phyloP scores from a whole-genome alignment of 2,888 invertebrate species.

The Cistogaster globosa region DNA sequence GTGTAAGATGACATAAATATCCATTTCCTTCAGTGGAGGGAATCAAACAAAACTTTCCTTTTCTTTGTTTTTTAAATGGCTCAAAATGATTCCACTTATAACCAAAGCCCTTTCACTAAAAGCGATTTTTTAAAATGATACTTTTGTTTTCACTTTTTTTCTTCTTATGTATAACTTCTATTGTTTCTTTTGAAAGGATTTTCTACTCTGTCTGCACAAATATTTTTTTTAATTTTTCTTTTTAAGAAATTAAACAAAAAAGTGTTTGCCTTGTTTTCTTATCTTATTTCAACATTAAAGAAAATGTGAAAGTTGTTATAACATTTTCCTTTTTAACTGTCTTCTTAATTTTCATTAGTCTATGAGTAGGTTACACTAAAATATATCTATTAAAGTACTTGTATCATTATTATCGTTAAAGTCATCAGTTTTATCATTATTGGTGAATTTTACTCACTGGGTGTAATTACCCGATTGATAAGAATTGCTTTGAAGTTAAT shows the following conservation, averaged over 20 bases:
- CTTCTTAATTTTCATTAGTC: background rate
- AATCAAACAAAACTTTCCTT: background rate
- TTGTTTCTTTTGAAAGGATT: slow-evolving; percentile 20
- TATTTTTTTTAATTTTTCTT: background rate
- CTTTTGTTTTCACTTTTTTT: slow-evolving; percentile 3
- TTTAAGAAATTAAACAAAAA: background rate
- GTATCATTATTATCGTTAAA: slow-evolving; percentile 37
- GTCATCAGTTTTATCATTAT: slow-evolving; percentile 36
- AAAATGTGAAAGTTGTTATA: slow-evolving; percentile 29
- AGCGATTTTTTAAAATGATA: slow-evolving; percentile 41
- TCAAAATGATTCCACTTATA: slow-evolving; percentile 24
- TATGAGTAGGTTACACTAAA: background rate
- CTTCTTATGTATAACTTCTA: background rate
- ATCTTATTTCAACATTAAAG: slow-evolving; percentile 7
- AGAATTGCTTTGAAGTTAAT: slow-evolving; percentile 32
- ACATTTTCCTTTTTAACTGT: background rate
- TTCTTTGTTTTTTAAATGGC: slow-evolving; percentile 11
- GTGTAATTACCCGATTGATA: slow-evolving; percentile 62
- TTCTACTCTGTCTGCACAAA: background rate
- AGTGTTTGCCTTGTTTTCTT: slow-evolving; percentile 37
- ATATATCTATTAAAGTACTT: background rate
- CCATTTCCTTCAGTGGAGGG: background rate
- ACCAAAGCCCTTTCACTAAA: slow-evolving; percentile 12
- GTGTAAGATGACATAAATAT: background rate
- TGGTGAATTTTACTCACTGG: slow-evolving; percentile 52